Evolutionary conservation across 1,140 invertebrate species (phyloP), one percentile per base, ranked within the genome.

Genomic region (Trinorchestia longiramus): DNA sequence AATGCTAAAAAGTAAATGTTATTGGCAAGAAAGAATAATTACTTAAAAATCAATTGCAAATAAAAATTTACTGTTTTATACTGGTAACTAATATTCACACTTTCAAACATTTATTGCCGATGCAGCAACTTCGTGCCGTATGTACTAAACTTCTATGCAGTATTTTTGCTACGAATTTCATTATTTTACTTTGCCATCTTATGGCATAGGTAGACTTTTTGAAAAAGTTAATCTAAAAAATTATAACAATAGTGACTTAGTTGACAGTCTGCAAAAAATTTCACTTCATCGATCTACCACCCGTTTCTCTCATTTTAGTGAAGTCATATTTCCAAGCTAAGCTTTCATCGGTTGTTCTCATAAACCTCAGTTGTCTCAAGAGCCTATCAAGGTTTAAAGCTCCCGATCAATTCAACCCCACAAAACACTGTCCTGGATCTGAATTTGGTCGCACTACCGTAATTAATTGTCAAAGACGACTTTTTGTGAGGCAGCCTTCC

Each of bases 401-500:
- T 90, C 88, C 43, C 88, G 88, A 90, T 90, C n/a, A 90, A 90
- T 90, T 90, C 43, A 43, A 15, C 88, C 88, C 88, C 88, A 90
- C n/a, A 90, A 90, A 90, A 90, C 88, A 90, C 43, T 90, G 88
- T 90, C 88, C 41, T 90, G 88, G 43, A 47, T 47, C 92, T 94
- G 43, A 94, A 94, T 94, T 94, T 94, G 92, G 92, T 94, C 92
- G 43, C 43, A 44, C 43, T n/a, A 45, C 44, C 92, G 40, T 94
- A 94, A 94, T 94, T 44, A 47, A 94, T 94, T 94, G 44, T 94
- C 44, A 94, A 94, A 94, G 92, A 45, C 43, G 92, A 45, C 92
- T 94, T 94, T 94, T 40, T 94, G 92, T 94, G 92, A 94, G 92
- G 41, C 92, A 94, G 92, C 36, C 92, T 45, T 43, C 92, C 92